Evolutionary conservation across 1,140 invertebrate species (phyloP).

Genomic region (Musca domestica): DNA sequence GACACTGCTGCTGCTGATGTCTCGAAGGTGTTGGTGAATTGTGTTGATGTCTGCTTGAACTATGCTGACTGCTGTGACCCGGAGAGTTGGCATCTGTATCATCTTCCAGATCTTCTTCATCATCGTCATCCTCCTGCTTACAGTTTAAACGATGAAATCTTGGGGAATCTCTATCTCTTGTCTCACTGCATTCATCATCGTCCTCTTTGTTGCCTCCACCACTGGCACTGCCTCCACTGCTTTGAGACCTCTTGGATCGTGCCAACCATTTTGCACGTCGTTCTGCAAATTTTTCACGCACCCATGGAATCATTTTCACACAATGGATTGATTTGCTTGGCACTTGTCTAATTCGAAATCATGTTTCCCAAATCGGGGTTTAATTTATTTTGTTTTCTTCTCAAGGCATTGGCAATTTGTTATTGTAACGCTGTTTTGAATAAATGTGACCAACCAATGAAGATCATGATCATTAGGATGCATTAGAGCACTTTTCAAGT

Average conservation of each 20-base stretch:
- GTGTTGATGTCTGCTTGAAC: not conserved
- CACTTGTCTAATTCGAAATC: too few species aligned
- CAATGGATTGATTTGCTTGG: too few species aligned
- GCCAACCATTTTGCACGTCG: conserved; percentile 48
- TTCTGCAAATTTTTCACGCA: conserved; percentile 51
- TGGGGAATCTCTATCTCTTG: conserved; percentile 4
- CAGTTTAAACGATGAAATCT: conserved; percentile 6
- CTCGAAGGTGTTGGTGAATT: not conserved
- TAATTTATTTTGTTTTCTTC: too few species aligned
- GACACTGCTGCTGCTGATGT: not conserved
- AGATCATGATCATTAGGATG: too few species aligned
- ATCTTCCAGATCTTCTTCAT: not conserved
- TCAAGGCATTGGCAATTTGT: too few species aligned
- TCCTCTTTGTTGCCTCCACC: too few species aligned
- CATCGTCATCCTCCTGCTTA: not conserved
- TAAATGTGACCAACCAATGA: too few species aligned
- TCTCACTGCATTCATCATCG: not conserved
- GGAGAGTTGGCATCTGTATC: not conserved
- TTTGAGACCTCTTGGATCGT: conserved; percentile 26
- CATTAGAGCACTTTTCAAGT: too few species aligned
- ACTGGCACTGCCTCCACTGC: conserved; percentile 4
- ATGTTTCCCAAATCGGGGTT: too few species aligned
- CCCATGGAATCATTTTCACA: conserved; percentile 49
- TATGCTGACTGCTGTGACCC: not conserved
- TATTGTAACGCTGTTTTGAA: too few species aligned